Evolutionary conservation across 2,113 vertebrate genomes (phyloP).

Genomic region (Odontophorus gujanensis): DNA sequence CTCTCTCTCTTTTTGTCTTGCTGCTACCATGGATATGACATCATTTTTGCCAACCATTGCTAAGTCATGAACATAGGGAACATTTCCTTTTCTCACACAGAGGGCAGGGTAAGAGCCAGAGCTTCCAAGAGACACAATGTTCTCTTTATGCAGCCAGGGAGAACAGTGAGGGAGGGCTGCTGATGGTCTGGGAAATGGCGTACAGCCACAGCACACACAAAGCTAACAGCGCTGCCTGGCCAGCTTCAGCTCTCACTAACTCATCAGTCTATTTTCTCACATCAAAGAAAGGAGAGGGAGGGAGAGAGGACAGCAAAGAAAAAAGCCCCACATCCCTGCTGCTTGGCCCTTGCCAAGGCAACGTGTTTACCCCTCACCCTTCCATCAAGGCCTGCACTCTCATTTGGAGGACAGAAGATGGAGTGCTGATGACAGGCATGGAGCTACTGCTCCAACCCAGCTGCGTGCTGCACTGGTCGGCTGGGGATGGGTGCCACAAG

Average conservation of each 20-base stretch:
- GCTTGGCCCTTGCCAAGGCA: neutral
- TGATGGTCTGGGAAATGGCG: slow-evolving; percentile 62
- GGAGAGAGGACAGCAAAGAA: slow-evolving; percentile 1
- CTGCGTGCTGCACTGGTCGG: neutral
- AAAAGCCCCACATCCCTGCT: neutral
- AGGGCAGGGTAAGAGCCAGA: slow-evolving; percentile 30
- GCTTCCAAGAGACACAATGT: slow-evolving; percentile 53
- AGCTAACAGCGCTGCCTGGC: neutral
- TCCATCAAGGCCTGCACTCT: neutral
- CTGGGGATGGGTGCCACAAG: neutral
- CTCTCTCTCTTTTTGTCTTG: slow-evolving; percentile 4
- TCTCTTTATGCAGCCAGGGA: slow-evolving; percentile 47
- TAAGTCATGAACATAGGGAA: slow-evolving; percentile 45
- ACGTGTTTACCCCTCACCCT: neutral
- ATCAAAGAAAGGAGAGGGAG: slow-evolving; percentile 25
- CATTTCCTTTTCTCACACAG: slow-evolving; percentile 57
- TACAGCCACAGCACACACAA: slow-evolving; percentile 33
- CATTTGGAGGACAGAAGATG: neutral
- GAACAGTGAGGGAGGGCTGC: slow-evolving; percentile 26
- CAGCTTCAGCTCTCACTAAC: slow-evolving; percentile 21
- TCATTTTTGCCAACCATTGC: slow-evolving; percentile 68
- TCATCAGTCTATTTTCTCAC: slow-evolving; percentile 48
- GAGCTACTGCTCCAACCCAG: neutral
- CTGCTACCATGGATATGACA: slow-evolving; percentile 76
- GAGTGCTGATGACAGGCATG: accelerated